Evolutionary conservation across 2,797 vertebrate genomes (phyloP), one percentile per base, ranked within the genome.

Genomic region (Chelidonichthys spinosus): DNA sequence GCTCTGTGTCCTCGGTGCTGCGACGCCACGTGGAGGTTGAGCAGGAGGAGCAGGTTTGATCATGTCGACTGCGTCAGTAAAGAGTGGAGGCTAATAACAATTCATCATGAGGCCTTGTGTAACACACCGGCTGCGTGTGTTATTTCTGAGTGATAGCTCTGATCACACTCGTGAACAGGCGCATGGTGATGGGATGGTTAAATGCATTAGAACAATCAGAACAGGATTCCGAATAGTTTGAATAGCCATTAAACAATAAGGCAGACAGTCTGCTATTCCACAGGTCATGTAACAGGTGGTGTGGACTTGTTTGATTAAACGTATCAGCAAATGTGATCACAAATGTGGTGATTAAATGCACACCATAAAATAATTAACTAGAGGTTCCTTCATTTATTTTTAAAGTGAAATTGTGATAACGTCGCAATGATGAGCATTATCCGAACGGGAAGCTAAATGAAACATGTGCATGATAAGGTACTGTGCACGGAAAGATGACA

Each of bases 191-290:
- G 54, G 39, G 72, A 79, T 85, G 72, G 61, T 82, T 92, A 88
- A 90, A 90, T 87, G 75, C 85, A 87, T 86, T 76, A 84, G 72
- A 37, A 82, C 52, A 44, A 68, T 64, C 42, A 84, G 72, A 55
- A 76, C 47, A 78, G 68, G 66, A 56, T 76, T 91, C 85, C 70
- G 67, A 70, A 70, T 80, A 84, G 85, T 82, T 81, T 87, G 81
- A 89, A 91, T 81, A 90, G 68, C 75, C 82, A 87, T 92, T 87
- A 92, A 77, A 70, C 69, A 55, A 55, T 81, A 54, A 76, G 55
- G 78, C 74, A 90, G 90, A 92, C 71, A 79, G 64, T 63, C 14
- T 46, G 74, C 64, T 63, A 63, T 1, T 2, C 64, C 17, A 66
- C 59, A 73, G 25, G 36, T 61, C 76, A 78, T 78, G 64, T 69